Base-by-base conservation (phyloP, 2,797 vertebrate species). In the Alectoris magna region DNA sequence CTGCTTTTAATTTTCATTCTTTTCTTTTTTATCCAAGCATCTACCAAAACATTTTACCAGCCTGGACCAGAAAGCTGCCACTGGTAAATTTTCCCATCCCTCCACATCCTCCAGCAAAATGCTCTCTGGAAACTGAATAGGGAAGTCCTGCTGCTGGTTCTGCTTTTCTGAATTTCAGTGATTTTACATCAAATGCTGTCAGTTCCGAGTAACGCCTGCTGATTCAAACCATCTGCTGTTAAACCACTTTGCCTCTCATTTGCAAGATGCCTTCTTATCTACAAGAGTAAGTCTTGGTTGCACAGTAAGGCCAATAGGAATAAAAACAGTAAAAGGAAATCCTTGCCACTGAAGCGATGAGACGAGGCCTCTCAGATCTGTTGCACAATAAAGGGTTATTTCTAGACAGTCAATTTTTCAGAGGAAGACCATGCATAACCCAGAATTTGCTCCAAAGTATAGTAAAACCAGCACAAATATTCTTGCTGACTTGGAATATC, bases 401-500 rank as follows among this genome's bases (percentile, higher is more conserved):
- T 86, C 83, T 68, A 95, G 39, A 58, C 24, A 66, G 21, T 31
- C 38, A 72, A 4, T 26, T 85, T 93, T 12, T 59, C 38, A 38
- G 46, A 39, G 64, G 59, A 77, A 63, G 38, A 4, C n/a, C n/a
- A 85, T 71, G 66, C 11, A 49, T 49, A 90, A 92, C 38, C 56
- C 80, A 55, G 69, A 87, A 51, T 55, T 93, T 34, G 2, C 81
- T 87, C 74, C 68, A 85, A 89, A 89, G 63, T 38, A 64, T 60
- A 46, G 2, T 36, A n/a, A 81, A 88, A 78, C 10, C 48, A 90
- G 49, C 34, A 88, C 80, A 81, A 63, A 34, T 6, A 4, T 34
- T 91, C 87, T 46, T 63, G 67, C 55, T 81, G 79, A 72, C 27
- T 83, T 92, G 69, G 83, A 80, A 85, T 58, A 59, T 48, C 70